Evolutionary conservation across 2,113 vertebrate genomes (phyloP), one percentile per base, ranked within the genome.

Genomic region (Cyanocitta stelleri): DNA sequence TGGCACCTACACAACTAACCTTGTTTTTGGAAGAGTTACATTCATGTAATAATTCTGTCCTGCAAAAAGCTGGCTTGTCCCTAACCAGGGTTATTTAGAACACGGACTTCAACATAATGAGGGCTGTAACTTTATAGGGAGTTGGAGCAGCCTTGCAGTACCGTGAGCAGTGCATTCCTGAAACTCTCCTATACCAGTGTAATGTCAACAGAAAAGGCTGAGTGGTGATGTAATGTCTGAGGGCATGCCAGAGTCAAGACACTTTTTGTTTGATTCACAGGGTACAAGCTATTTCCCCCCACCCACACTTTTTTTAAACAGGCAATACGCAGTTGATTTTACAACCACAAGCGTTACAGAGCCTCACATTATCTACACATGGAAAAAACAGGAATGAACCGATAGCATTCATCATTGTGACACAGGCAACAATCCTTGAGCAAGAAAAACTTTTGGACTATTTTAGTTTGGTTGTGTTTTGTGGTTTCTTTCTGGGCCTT

Each of bases 201-300:
- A 97, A 96, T 96, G 97, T 98, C 98, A 98, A 98, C 96, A 98
- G 94, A 98, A 97, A 96, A 98, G 96, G 87, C 91, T 98, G 88
- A 93, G 87, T 89, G 96, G 83, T 98, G 98, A 98, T 83, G 97
- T 98, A 98, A 98, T 97, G 98, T 98, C 98, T 98, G 98, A 98
- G 95, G 95, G 95, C 92, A 97, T 93, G 97, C 92, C 95, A 97
- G 90, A 97, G 90, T 97, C 93, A 97, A 97, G 96, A 95, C 90
- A 91, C 90, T 83, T 97, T 97, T 96, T 97, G 87, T 95, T 96
- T 91, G 83, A 96, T 79, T 97, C 94, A 94, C 69, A 96, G 76
- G 69, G 59, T 92, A 94, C 58, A 97, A 92, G 93, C 94, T 95
- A 97, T 94, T 92, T 92, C 83, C 86, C 93, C 61, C 86, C 52